phyloP scores from a whole-genome alignment of 1,140 invertebrate genomes.

The Copidosoma floridanum region DNA sequence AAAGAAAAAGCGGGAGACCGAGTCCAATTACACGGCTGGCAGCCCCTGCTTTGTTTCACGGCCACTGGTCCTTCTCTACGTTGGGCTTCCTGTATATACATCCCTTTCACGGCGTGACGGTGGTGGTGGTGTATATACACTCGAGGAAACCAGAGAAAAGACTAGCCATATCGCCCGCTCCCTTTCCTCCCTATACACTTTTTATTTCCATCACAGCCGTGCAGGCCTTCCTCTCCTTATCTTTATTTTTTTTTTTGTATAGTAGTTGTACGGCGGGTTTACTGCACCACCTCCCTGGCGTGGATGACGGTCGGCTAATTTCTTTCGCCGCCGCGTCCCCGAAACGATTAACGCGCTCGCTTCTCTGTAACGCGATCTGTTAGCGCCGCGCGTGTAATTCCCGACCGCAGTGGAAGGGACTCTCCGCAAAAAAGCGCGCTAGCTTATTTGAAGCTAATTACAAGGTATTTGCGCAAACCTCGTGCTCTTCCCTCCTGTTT shows the following conservation, averaged over 20 bases:
- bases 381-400: neutral
- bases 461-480: conserved; percentile 2
- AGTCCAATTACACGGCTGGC: conserved; percentile 58
- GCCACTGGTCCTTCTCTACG: conserved; percentile 44
- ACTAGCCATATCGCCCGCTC: no score
- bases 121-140: no score
- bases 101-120: no score
- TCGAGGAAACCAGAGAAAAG: conserved; percentile 1
- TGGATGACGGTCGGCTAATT: conserved; percentile 34
- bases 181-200: conserved; percentile 18
- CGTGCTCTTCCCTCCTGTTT: conserved; percentile 9
- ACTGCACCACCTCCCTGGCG: no score
- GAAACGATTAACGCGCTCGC: conserved; percentile 36
- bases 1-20: conserved; percentile 29
- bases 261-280: conserved; percentile 33
- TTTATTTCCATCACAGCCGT: no score
- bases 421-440: conserved; percentile 14
- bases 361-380: neutral
- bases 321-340: conserved; percentile 36
- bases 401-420: no score
- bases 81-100: conserved; percentile 21
- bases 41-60: conserved; percentile 56
- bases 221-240: no score
- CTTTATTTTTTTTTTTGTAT: neutral
- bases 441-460: conserved; percentile 30